A percentile compares a stretch with the other conserved stretches of the same genome.
Evolutionary conservation across 2,888 invertebrate species (phyloP).

Genomic region (Strigamia transsilvanica): DNA sequence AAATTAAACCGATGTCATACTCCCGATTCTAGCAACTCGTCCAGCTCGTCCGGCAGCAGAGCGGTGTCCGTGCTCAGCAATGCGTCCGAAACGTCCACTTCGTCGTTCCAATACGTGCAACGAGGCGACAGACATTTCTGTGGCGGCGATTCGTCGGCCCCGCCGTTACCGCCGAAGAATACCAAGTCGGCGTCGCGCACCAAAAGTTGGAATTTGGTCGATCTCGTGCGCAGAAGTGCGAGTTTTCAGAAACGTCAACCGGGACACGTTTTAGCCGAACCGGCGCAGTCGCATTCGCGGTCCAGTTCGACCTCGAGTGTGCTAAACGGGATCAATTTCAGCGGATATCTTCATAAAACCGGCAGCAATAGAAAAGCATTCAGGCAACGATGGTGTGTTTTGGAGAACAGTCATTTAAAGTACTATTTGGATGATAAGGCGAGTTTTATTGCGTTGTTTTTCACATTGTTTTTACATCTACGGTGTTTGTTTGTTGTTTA

Average conservation of each 20-base stretch:
- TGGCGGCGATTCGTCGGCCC: not conserved
- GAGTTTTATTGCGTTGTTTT: not conserved
- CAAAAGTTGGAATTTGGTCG: constrained; percentile 46
- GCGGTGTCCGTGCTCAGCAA: not conserved
- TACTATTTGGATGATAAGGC: constrained; percentile 72
- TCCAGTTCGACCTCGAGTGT: not conserved
- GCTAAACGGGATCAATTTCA: not conserved
- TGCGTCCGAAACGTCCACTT: not conserved
- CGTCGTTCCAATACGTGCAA: not conserved
- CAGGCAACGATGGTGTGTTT: constrained; percentile 75
- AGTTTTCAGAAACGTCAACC: not conserved
- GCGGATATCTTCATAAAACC: constrained; percentile 61
- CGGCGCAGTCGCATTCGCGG: not conserved
- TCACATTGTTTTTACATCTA: not conserved
- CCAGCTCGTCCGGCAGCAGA: not conserved
- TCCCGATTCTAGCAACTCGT: not conserved
- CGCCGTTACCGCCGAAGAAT: constrained; percentile 42
- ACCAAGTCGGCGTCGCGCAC: not conserved
- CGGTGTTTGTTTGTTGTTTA: not conserved
- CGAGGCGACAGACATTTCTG: no score
- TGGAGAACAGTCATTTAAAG: constrained; percentile 76
- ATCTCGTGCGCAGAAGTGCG: not conserved
- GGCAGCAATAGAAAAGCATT: constrained; percentile 84
- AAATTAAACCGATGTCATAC: constrained; percentile 13
- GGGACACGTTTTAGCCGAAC: not conserved